A percentile compares a stretch with the other conserved stretches of the same genome.
phyloP scores from a whole-genome alignment of 1,140 invertebrate genomes.

The Eubasilissa regina region DNA sequence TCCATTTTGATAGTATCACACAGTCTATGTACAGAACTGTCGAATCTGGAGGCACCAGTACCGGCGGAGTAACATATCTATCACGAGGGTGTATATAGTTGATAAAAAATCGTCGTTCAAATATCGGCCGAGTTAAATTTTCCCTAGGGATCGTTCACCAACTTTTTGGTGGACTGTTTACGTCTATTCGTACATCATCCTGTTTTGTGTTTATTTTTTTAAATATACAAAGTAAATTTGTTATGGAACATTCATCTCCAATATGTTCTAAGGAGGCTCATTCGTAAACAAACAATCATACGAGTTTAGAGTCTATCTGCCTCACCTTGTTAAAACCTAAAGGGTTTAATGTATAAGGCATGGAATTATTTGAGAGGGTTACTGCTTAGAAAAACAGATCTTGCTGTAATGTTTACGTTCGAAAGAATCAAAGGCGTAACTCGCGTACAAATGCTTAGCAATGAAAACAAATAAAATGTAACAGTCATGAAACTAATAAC shows the following conservation, averaged over 20 bases:
- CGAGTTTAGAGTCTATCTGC: background rate
- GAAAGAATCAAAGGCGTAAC: slow-evolving; percentile 25
- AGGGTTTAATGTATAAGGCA: slow-evolving; percentile 11
- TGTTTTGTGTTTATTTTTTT: slow-evolving; percentile 30
- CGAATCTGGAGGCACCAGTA: background rate
- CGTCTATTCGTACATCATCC: slow-evolving; percentile 20
- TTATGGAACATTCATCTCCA: slow-evolving; percentile 26
- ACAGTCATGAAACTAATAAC: background rate
- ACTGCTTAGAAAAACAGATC: background rate
- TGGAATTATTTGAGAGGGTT: slow-evolving; percentile 24
- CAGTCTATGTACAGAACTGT: too few species aligned
- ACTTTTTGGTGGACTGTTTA: slow-evolving; percentile 36
- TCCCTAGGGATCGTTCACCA: slow-evolving; percentile 45
- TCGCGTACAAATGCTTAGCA: slow-evolving; percentile 41
- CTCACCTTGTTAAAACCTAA: background rate
- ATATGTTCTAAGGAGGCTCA: background rate
- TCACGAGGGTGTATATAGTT: slow-evolving; percentile 18
- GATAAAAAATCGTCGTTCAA: slow-evolving; percentile 26
- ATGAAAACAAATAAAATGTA: slow-evolving; percentile 51
- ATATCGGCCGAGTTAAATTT: slow-evolving; percentile 18
- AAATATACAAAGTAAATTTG: slow-evolving; percentile 28
- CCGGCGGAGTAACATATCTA: background rate
- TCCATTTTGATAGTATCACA: too few species aligned
- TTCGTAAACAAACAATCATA: background rate
- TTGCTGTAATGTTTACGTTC: slow-evolving; percentile 16